A percentile compares a stretch with the other conserved stretches of the same genome.
phyloP scores from a whole-genome alignment of 2,888 invertebrate genomes.

The Phania funesta region DNA sequence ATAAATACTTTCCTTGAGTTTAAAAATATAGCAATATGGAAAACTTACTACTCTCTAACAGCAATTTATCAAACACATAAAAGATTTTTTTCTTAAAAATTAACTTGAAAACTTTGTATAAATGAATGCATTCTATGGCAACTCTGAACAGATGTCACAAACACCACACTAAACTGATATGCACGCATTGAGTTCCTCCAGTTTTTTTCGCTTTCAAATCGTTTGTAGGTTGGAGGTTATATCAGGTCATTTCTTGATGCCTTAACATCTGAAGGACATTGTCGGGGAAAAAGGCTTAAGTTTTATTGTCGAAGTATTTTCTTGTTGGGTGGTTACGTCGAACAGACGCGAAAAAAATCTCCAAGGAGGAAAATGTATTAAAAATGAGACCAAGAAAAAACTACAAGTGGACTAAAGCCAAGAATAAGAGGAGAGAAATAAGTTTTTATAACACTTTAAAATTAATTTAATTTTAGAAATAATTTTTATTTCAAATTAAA shows the following conservation, averaged over 20 bases:
- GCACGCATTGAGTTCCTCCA: neutral
- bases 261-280: slow-evolving; percentile 59
- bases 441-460: neutral
- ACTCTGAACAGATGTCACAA: slow-evolving; percentile 32
- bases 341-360: slow-evolving; percentile 2
- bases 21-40: too few relatives aligned
- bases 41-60: too few relatives aligned
- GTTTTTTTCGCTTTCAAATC: neutral
- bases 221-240: slow-evolving; percentile 56
- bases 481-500: neutral
- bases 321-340: slow-evolving; percentile 2
- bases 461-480: neutral
- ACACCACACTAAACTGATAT: neutral
- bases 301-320: slow-evolving; percentile 24
- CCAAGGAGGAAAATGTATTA: neutral
- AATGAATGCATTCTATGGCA: neutral
- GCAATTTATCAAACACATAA: too few relatives aligned
- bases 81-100: too few relatives aligned
- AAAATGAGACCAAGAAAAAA: neutral
- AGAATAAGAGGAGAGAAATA: neutral
- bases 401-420: neutral
- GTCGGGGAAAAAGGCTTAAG: slow-evolving; percentile 1
- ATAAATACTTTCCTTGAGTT: too few relatives aligned
- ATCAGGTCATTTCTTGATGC: slow-evolving; percentile 56
- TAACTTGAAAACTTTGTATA: neutral